These are phyloP conservation scores for Excalfactoria chinensis DNA, from an alignment of 2,113 vertebrate species.

Conservation along the genomic window DNA sequence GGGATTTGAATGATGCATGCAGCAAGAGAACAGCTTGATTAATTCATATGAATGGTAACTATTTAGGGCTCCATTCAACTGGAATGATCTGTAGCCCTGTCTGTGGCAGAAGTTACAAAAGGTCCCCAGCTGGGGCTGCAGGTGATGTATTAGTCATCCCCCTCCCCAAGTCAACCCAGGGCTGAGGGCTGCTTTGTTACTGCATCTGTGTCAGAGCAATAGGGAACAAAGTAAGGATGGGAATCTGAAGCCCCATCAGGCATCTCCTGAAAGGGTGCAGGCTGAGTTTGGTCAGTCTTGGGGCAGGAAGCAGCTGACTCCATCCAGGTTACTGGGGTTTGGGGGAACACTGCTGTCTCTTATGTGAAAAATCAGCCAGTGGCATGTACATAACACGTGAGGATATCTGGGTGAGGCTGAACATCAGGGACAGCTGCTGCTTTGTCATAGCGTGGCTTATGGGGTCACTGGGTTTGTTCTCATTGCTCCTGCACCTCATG, in stretches of 20 bases:
- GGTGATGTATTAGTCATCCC: conserved; percentile 45
- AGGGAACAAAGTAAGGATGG: background rate
- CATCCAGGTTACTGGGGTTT: background rate
- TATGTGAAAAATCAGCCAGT: background rate
- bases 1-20: conserved; percentile 54
- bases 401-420: background rate
- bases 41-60: conserved; percentile 35
- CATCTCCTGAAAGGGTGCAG: background rate
- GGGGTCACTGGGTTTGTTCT: background rate
- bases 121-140: background rate
- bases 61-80: conserved; percentile 50
- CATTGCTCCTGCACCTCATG: background rate
- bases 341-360: background rate
- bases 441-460: background rate
- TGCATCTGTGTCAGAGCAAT: fast-evolving
- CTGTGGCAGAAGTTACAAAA: conserved; percentile 20
- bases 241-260: background rate
- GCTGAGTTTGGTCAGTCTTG: background rate
- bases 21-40: conserved; percentile 60
- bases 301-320: background rate
- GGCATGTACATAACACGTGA: background rate
- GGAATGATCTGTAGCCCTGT: conserved; percentile 38
- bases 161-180: background rate
- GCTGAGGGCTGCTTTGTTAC: background rate
- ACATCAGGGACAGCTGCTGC: fast-evolving